phyloP scores from a whole-genome alignment of 1,140 invertebrate species.

The Venturia canescens region DNA sequence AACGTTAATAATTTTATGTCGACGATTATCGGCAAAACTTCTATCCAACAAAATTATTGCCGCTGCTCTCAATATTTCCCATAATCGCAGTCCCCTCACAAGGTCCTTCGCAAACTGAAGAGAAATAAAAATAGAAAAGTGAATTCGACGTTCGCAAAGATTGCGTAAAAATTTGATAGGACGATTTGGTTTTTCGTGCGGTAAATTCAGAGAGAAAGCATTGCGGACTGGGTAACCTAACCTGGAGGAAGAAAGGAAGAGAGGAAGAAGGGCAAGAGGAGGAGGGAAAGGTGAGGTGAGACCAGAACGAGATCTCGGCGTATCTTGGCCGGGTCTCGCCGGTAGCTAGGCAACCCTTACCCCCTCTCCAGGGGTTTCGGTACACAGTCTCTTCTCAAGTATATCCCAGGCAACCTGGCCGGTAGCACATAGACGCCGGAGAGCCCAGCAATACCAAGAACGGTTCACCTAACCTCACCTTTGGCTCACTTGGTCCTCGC shows the following conservation, averaged over 20 bases:
- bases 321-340: conserved; percentile 77
- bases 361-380: conserved; percentile 55
- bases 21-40: no score
- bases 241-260: conserved; percentile 56
- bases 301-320: conserved; percentile 71
- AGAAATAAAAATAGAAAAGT: no score
- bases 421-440: conserved; percentile 12
- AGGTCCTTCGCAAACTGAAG: no score
- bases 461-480: conserved; percentile 29
- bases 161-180: background rate
- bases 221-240: conserved; percentile 53
- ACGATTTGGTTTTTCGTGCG: conserved; percentile 31
- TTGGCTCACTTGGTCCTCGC: conserved; percentile 44
- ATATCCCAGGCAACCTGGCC: conserved; percentile 43
- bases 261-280: conserved; percentile 47
- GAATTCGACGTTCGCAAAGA: background rate
- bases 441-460: background rate
- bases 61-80: no score
- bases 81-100: no score
- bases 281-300: conserved; percentile 28
- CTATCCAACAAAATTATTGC: no score
- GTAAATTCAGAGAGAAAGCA: conserved; percentile 21
- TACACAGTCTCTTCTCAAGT: conserved; percentile 35
- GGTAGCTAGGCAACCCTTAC: conserved; percentile 77
- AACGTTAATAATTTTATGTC: no score